Evolutionary conservation across 2,113 vertebrate genomes (phyloP), one percentile per base, ranked within the genome.

Genomic region (Nothoprocta pentlandii): DNA sequence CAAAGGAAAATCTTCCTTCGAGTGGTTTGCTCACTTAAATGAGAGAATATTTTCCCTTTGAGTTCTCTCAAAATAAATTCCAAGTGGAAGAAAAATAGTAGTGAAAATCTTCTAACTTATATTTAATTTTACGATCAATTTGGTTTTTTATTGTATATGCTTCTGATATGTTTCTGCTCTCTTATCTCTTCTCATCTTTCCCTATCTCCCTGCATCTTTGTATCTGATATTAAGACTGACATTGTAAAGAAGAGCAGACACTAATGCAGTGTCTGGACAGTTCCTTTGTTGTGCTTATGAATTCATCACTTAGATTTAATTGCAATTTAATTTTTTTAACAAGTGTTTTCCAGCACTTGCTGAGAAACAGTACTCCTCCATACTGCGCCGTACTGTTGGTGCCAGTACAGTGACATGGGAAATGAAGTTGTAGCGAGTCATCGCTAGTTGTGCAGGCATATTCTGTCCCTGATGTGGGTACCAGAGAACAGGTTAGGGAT

Each of bases 251-350:
- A 95, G 92, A 95, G 95, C 91, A 95, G 92, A 64, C 58, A 64
- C 62, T 95, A 94, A 96, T 96, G 81, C 81, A 79, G 12, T 76
- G 94, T 96, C 94, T 96, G 96, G 87, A 82, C 87, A 76, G 58
- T 87, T 93, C 56, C 61, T 95, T 92, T 95, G 70, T 94, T 96
- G 75, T 89, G 13, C 58, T 95, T 96, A 76, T 34, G 10, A 34
- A 53, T 89, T 89, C 70, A 85, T 87, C 75, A 44, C 81, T 96
- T 95, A 92, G 87, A 85, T 36, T 87, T 95, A 76, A 79, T 82
- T 85, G 47, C 75, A 76, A 91, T 92, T 91, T 89, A 47, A 79
- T 85, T 89, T 78, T 75, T n/a, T 67, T 68, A 92, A 71, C 51
- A 75, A 76, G 9, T 76, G 21, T 76, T 89, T 89, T 92, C 53